Evolutionary conservation across 1,140 invertebrate genomes (phyloP), one percentile per base, ranked within the genome.

Genomic region (Rhyzopertha dominica): DNA sequence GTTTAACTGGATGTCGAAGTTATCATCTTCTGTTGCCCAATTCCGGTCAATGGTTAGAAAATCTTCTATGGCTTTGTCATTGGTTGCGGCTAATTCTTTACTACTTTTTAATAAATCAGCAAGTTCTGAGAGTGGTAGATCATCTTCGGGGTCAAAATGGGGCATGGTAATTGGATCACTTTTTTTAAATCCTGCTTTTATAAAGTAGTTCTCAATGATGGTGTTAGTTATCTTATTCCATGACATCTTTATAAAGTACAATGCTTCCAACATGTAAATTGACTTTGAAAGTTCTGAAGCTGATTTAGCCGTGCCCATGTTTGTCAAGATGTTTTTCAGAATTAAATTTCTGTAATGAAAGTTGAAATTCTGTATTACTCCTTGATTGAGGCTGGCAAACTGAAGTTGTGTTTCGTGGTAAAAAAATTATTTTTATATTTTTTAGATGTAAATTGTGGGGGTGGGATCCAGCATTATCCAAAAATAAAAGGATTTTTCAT

Each of bases 321-420:
- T 46, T 37, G 32, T 51, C 30, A 52, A 30, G 53, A 54, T 22
- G 41, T 53, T 44, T 29, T 54, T 55, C 30, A 62, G 43, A 35
- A 60, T 48, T 35, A 44, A 42, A 8, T 53, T 29, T 25, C 59
- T 41, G 38, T 66, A 66, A 39, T 47, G 54, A 19, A 42, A 42
- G 54, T 68, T 67, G 29, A 67, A 56, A 40, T 59, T 62, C 38
- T 59, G 53, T 43, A 74, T 75, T 28, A 76, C 63, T 13, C 67
- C 68, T 57, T 67, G 65, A 56, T 75, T 67, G 53, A 25, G 68
- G 70, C 54, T 76, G 71, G n/a, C 74, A 48, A 32, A 62, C 51
- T 5, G 62, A 65, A 16, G 72, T 74, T 3, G 65, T 70, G 53
- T 75, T 75, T 14, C 64, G 54, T 20, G 70, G 70, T 19, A 75